Evolutionary conservation across 1,140 invertebrate genomes (phyloP), one percentile per base, ranked within the genome.

Genomic region (Halesus radiatus): DNA sequence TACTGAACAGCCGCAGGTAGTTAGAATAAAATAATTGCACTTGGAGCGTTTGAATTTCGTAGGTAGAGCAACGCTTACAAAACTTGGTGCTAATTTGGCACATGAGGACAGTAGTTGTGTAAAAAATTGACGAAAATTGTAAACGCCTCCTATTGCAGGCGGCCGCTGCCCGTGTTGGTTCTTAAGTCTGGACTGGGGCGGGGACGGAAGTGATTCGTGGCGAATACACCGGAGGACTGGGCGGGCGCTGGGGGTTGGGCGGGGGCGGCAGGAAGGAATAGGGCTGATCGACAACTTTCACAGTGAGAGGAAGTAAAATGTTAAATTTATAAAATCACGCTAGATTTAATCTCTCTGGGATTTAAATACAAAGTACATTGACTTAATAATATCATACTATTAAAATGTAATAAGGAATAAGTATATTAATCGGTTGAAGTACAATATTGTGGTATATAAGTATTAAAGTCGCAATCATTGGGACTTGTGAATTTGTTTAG

Each of bases 111-210:
- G 52, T 75, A 2, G 22, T 15, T 18, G 26, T 37, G 16, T 8
- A 53, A 53, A 52, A 72, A 72, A 18, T n/a, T 20, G 23, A 23
- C 53, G 13, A 22, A 54, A 37, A 58, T 18, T 32, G 54, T 75
- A 58, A 75, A 73, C 22, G 72, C 72, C 72, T 75, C 72, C 72
- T 32, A 23, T 37, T 16, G 52, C 22, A 56, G 54, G 73, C 73
- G 75, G 58, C 37, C 75, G 75, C 75, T 66, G 75, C 75, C 75
- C 75, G 75, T 62, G 75, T 64, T 76, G 56, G 75, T 62, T 64
- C 56, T 64, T 62, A 66, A 62, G 75, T 64, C 75, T 52, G 75
- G 56, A 66, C 29, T 50, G 75, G 37, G 37, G 75, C 18, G 26
- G n/a, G 56, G 20, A 20, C 20, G 52, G 73, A 56, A 29, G 45